Base-by-base conservation (phyloP, 2,888 invertebrate species). In the Tenthredo distinguenda region DNA sequence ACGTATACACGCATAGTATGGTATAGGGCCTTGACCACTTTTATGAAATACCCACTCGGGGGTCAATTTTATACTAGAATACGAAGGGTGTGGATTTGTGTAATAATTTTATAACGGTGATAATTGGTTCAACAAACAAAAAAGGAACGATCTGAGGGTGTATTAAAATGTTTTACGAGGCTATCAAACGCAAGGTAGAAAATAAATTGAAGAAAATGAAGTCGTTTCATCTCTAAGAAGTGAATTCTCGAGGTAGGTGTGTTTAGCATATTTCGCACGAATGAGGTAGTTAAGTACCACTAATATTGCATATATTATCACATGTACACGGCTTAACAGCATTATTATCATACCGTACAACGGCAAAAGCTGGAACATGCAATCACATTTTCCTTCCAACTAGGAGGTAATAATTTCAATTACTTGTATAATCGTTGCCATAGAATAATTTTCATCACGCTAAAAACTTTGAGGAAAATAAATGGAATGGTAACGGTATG, bases 151-250 rank as follows among this genome's bases (percentile, higher is more conserved):
- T 34, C 21, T 34, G n/a, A 83, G 47, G 43, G 50, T 9, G 71
- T 47, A 83, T 68, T 68, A 71, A 83, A 83, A 83, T 83, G 43
- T 68, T 83, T 79, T 84, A 88, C 86, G 85, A 84, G 85, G 83
- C 85, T 86, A 87, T 88, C 88, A 88, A 88, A 87, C 43, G 26
- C 83, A 31, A 68, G 26, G 37, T 83, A 68, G 43, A 83, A 68
- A 26, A 47, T 43, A 90, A 88, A 89, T 89, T 89, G 86, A 84
- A 85, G 87, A 87, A 88, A 88, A 89, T 89, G 87, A 90, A 89
- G 89, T 85, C 89, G 86, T 88, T 90, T 89, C 89, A 87, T 89
- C 88, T 88, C 62, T 43, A 34, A 21, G 87, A 90, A 86, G 88
- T 86, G 87, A 87, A 87, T 87, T 88, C 88, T 87, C 88, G 87